Conservation (phyloP, 1,140 invertebrate genomes). For the Goniozus legneri region DNA sequence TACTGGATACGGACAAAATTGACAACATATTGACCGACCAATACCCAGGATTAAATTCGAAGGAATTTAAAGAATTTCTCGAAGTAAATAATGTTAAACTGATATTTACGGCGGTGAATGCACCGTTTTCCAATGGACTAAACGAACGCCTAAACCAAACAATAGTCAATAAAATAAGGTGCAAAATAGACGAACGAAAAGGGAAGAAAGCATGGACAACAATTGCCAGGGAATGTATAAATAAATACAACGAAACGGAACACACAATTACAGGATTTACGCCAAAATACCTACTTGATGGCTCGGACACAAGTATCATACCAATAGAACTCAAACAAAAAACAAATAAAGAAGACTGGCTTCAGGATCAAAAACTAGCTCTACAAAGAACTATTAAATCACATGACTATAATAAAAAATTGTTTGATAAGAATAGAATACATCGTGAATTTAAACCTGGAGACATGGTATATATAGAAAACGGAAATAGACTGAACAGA, state of each 20-base stretch:
- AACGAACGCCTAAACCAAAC: constrained; percentile 19
- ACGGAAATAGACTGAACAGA: too few relatives aligned
- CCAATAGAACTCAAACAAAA: constrained; percentile 11
- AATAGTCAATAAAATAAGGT: constrained; percentile 19
- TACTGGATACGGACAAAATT: constrained; percentile 13
- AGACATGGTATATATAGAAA: constrained; percentile 13
- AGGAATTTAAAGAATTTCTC: too few relatives aligned
- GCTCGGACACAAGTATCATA: constrained; percentile 12
- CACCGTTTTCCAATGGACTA: too few relatives aligned
- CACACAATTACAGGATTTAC: constrained; percentile 22
- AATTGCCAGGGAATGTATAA: constrained; percentile 20
- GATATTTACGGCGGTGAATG: constrained; percentile 10
- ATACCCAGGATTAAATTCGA: constrained; percentile 7
- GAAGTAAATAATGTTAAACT: constrained; percentile 1
- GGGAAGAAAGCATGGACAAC: constrained; percentile 19
- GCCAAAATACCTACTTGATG: constrained; percentile 21
- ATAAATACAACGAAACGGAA: constrained; percentile 21
- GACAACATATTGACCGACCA: constrained; percentile 6
- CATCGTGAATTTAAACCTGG: constrained; percentile 5
- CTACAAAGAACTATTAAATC: constrained; percentile 12
- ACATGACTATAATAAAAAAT: constrained; percentile 17
- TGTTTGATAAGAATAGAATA: constrained; percentile 17
- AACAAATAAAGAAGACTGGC: constrained; percentile 7
- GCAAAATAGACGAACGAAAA: constrained; percentile 17
- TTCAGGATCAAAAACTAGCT: constrained; percentile 12